phyloP scores from a whole-genome alignment of 2,797 vertebrate genomes.

The Notolabrus celidotus region DNA sequence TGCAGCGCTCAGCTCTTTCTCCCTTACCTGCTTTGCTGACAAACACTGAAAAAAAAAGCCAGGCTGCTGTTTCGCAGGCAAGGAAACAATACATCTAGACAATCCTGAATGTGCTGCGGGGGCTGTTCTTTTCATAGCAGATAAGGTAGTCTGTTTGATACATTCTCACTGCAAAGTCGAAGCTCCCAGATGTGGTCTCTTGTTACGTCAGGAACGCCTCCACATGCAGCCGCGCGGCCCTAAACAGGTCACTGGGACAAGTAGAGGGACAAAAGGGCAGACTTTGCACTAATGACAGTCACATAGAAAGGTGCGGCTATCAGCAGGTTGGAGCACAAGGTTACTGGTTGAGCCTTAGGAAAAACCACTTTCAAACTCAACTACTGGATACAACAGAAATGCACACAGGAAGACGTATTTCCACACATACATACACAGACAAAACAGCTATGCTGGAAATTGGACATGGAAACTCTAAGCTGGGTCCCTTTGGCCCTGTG shows the following conservation, averaged over 20 bases:
- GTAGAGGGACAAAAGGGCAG: slow-evolving; percentile 51
- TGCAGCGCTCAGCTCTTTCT: slow-evolving; percentile 72
- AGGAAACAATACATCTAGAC: slow-evolving; percentile 73
- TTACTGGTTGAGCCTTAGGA: slow-evolving; percentile 21
- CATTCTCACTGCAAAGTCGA: slow-evolving; percentile 31
- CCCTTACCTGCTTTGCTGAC: slow-evolving; percentile 76
- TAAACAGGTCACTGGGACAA: slow-evolving; percentile 56
- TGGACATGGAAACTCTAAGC: slow-evolving; percentile 72
- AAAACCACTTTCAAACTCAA: slow-evolving; percentile 10
- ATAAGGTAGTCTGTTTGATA: slow-evolving; percentile 53
- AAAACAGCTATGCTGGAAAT: slow-evolving; percentile 45
- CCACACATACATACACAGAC: slow-evolving; percentile 11
- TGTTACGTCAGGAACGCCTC: slow-evolving; percentile 51
- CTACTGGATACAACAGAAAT: slow-evolving; percentile 17
- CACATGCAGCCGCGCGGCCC: slow-evolving; percentile 16
- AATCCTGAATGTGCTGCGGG: slow-evolving; percentile 68
- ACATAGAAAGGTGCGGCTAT: slow-evolving; percentile 34
- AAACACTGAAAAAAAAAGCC: slow-evolving; percentile 65
- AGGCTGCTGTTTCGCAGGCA: slow-evolving; percentile 52
- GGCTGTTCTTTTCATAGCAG: slow-evolving; percentile 63
- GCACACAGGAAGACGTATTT: slow-evolving; percentile 37
- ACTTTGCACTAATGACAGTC: slow-evolving; percentile 39
- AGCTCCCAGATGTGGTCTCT: slow-evolving; percentile 51
- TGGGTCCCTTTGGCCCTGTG: slow-evolving; percentile 60
- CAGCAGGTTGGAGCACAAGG: slow-evolving; percentile 42